Percentiles rank a stretch among this genome's conserved stretches.
These are phyloP conservation scores for Emydocephalus ijimae DNA, from an alignment of 2,113 vertebrate species.

Conservation along the genomic window DNA sequence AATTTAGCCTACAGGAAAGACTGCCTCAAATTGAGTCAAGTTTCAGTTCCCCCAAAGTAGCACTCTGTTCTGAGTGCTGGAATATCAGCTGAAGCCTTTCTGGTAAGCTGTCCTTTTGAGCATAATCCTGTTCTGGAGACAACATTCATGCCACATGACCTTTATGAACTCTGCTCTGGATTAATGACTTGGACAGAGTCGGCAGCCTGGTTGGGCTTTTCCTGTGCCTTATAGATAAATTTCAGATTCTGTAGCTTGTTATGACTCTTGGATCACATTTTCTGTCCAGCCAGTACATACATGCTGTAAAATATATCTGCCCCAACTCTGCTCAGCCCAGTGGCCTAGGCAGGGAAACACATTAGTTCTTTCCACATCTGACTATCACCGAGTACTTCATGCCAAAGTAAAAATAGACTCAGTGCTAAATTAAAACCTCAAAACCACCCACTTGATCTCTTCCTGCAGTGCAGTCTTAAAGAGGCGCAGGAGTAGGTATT, in stretches of 20 bases:
- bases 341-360: not conserved
- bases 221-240: not conserved
- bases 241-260: not conserved
- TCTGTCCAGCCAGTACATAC: not conserved
- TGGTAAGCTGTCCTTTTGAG: not conserved
- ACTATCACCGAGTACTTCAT: not conserved
- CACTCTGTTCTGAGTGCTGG: not conserved
- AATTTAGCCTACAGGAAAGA: not conserved
- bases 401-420: not conserved
- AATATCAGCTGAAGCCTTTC: not conserved
- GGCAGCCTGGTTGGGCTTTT: not conserved
- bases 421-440: not conserved
- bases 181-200: not conserved
- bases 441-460: slow-evolving; percentile 85
- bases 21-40: not conserved
- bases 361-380: not conserved
- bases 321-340: not conserved
- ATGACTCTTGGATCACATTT: not conserved
- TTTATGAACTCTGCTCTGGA: not conserved
- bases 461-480: slow-evolving; percentile 96
- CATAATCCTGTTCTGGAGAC: not conserved
- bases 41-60: not conserved
- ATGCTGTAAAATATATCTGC: not conserved
- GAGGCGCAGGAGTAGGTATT: slow-evolving; percentile 91
- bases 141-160: not conserved